A percentile compares a stretch with the other conserved stretches of the same genome.
Conservation (phyloP, 92 coral and sea anemone species). For the Epizoanthus scotinus region DNA sequence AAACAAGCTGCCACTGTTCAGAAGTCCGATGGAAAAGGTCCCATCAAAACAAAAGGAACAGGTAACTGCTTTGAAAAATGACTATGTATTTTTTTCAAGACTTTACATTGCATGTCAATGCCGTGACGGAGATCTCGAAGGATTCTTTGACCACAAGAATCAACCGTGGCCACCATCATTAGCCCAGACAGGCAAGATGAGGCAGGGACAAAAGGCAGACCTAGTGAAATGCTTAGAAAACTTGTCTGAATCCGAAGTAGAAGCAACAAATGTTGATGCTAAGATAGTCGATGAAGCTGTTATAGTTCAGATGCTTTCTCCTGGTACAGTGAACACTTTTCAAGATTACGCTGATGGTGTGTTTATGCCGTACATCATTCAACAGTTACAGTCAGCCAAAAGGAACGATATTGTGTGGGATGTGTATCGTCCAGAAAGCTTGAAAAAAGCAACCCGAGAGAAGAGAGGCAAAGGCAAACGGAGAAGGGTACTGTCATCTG, state of each 20-base stretch:
- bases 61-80: constrained; percentile 47
- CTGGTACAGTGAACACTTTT: constrained; percentile 45
- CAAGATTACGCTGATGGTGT: constrained; percentile 50
- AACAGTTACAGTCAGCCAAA: constrained; percentile 43
- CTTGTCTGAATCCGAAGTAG: constrained; percentile 13
- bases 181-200: constrained; percentile 47
- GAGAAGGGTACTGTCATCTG: constrained; percentile 9
- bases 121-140: constrained; percentile 56
- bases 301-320: constrained; percentile 40
- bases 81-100: constrained; percentile 59
- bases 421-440: constrained; percentile 39
- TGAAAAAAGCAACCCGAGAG: constrained; percentile 27
- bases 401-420: constrained; percentile 63
- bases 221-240: constrained; percentile 50
- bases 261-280: constrained; percentile 14
- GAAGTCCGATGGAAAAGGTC: constrained; percentile 24
- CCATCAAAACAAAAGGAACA: constrained; percentile 19
- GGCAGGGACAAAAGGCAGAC: constrained; percentile 55
- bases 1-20: constrained; percentile 60
- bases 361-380: constrained; percentile 50
- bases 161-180: constrained; percentile 66
- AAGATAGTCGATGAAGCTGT: constrained; percentile 64
- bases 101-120: constrained; percentile 65
- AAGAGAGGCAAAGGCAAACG: constrained; percentile 36
- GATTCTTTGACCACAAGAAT: constrained; percentile 70